Evolutionary conservation across 2,797 vertebrate species (phyloP).

Genomic region (Mormyrops attenuatus): DNA sequence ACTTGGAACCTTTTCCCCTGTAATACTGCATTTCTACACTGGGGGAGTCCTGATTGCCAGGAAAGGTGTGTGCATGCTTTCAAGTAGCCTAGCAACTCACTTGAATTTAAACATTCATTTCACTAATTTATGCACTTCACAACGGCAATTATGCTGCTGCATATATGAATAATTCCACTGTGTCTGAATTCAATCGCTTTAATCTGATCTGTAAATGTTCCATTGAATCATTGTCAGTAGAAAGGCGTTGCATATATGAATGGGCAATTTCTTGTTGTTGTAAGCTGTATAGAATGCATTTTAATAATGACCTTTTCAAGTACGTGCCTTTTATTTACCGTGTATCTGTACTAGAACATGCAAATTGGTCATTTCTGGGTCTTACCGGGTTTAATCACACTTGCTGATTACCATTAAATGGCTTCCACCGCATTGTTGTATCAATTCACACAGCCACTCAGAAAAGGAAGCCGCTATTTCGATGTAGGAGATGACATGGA

Average conservation of each 20-base stretch:
- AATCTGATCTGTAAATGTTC: not conserved
- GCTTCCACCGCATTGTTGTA: not conserved
- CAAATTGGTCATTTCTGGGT: not conserved
- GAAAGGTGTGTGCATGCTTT: not conserved
- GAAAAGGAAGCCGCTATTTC: not conserved
- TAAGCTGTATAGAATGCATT: not conserved
- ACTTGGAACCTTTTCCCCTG: not conserved
- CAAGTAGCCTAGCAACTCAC: not conserved
- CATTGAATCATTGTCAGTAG: not conserved
- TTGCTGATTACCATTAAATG: not conserved
- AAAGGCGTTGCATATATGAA: conserved; percentile 2
- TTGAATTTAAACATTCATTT: not conserved
- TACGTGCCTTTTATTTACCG: not conserved
- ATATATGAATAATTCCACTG: conserved; percentile 1
- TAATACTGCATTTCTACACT: not conserved
- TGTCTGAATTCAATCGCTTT: not conserved
- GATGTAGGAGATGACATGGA: not conserved
- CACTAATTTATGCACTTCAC: not conserved
- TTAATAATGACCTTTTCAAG: conserved; percentile 1
- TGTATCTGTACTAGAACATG: not conserved
- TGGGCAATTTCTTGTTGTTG: not conserved
- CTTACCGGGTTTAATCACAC: not conserved
- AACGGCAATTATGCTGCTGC: not conserved
- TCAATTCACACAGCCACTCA: not conserved
- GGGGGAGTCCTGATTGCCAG: not conserved